phyloP scores from a whole-genome alignment of 30 jellyfish, hydroid and myxozoan species.

The Aurelia aurita complex sp. Pacific region DNA sequence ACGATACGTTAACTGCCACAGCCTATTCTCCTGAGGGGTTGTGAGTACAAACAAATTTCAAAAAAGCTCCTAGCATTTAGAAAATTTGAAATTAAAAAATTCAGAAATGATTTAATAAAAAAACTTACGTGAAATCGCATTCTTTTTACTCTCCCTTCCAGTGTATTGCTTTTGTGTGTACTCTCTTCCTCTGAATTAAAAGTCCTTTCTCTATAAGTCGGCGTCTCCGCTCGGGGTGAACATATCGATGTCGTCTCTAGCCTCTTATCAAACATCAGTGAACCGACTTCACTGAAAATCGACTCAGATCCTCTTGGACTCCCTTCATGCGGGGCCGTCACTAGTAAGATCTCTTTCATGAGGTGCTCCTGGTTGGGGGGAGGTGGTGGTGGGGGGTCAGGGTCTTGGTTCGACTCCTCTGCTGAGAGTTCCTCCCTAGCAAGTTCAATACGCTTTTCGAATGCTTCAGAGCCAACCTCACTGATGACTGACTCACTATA shows the following conservation, averaged over 20 bases:
- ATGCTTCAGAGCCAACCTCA: slow-evolving; percentile 97
- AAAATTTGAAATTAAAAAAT: too few relatives aligned
- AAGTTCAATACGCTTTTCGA: slow-evolving; percentile 80
- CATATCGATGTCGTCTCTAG: slow-evolving; percentile 70
- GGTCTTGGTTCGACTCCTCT: slow-evolving; percentile 40
- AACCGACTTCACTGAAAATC: slow-evolving; percentile 93
- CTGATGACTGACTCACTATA: slow-evolving; percentile 94
- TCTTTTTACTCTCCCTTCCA: slow-evolving; percentile 71
- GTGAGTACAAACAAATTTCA: too few relatives aligned
- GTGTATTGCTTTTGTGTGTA: slow-evolving; percentile 25
- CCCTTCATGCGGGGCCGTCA: slow-evolving; percentile 90
- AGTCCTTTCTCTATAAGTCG: slow-evolving; percentile 54
- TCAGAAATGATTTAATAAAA: not conserved
- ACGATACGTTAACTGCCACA: too few relatives aligned
- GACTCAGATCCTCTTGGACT: slow-evolving; percentile 82
- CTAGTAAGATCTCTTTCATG: slow-evolving; percentile 90
- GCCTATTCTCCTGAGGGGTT: too few relatives aligned
- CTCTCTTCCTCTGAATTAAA: slow-evolving; percentile 41
- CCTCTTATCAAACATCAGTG: slow-evolving; percentile 85
- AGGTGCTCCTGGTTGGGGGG: slow-evolving; percentile 81
- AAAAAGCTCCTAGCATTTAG: too few relatives aligned
- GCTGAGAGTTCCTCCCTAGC: slow-evolving; percentile 74
- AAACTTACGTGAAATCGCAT: slow-evolving; percentile 86
- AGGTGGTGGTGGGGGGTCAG: slow-evolving; percentile 95
- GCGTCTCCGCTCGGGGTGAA: slow-evolving; percentile 97